Evolutionary conservation across 2,113 vertebrate genomes (phyloP), one percentile per base, ranked within the genome.

Genomic region (Lepidothrix coronata): DNA sequence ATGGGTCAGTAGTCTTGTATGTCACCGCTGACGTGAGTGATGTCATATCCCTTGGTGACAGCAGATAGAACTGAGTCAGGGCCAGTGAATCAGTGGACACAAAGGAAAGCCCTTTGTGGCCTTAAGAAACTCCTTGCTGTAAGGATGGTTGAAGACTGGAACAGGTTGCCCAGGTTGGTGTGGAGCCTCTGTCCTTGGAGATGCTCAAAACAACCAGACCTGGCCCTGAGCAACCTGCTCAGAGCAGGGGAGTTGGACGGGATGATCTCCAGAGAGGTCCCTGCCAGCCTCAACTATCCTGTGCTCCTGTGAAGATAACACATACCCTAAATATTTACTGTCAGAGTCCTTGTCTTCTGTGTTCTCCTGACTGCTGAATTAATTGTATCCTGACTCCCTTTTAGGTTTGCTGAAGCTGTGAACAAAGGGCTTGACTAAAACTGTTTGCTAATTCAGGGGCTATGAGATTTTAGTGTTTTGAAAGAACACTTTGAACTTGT

Each of bases 31-130:
- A 93, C 49, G 67, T 68, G 89, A 62, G 85, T 96, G 96, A 96
- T 85, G 90, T 96, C 95, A 89, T 90, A 78, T 96, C 96, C 95
- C 96, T 44, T 37, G 48, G 85, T 95, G 96, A 82, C 88, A 91
- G 85, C 52, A 17, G 31, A 24, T 80, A 46, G 52, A 25, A 48
- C 93, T 95, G 92, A 97, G 71, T 98, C 96, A 89, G 87, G 84
- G 82, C 88, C 94, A 7, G 49, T 95, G 95, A 94, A 94, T 96
- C 94, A 95, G 12, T 80, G 74, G 91, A 31, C 85, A 44, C 68
- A 15, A 70, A 96, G 76, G 70, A 96, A 84, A 94, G 72, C 71
- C 37, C 63, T 89, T 57, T 49, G 61, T 18, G 91, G 83, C 66
- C 91, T 78, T 21, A 73, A 73, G 80, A 76, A 88, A 41, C 85